Evolutionary conservation across 92 coral and sea anemone species (phyloP), one percentile per base, ranked within the genome.

Genomic region (Epizoanthus scotinus): DNA sequence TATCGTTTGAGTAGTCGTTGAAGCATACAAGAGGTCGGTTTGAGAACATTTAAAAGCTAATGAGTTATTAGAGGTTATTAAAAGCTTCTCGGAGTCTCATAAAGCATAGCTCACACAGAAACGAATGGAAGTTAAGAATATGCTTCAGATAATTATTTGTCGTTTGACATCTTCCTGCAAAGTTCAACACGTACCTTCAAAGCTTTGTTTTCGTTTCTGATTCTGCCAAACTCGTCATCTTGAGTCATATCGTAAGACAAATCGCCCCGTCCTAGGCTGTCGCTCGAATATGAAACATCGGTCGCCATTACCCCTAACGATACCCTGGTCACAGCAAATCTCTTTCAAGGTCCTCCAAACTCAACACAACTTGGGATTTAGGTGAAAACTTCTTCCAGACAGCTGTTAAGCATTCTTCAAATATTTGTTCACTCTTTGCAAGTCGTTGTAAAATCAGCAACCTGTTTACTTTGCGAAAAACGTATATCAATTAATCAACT

Each of bases 391-490:
- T 29, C 47, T 28, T 26, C 12, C 81, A 75, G 81, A 75, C 81
- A 75, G 81, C 81, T 75, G 81, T 59, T 75, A 36, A 59, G 81
- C 81, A 55, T 21, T 22, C 67, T 38, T 52, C 56, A 75, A 75
- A 75, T 75, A 75, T 59, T 75, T 75, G 81, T 63, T 60, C 52
- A 38, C 81, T 75, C 44, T 75, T 75, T 38, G 68, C 68, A 73
- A 54, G 29, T 75, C 52, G 81, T 75, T 75, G 68, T 58, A 38
- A 75, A 75, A 75, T 75, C 66, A 26, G 56, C 67, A 10, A 75
- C 18, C 44, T 75, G 81, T 75, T 75, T 75, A 54, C 67, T 59
- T 47, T 75, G 59, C 24, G n/a, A 59, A 13, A 34, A 17, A n/a
- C 38, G 44, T 40, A 28, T 59, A 67, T 59, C 68, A 58, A 57